These are phyloP conservation scores for Onthophagus sagittarius DNA, from an alignment of 2,888 invertebrate species.

Conservation along the genomic window DNA sequence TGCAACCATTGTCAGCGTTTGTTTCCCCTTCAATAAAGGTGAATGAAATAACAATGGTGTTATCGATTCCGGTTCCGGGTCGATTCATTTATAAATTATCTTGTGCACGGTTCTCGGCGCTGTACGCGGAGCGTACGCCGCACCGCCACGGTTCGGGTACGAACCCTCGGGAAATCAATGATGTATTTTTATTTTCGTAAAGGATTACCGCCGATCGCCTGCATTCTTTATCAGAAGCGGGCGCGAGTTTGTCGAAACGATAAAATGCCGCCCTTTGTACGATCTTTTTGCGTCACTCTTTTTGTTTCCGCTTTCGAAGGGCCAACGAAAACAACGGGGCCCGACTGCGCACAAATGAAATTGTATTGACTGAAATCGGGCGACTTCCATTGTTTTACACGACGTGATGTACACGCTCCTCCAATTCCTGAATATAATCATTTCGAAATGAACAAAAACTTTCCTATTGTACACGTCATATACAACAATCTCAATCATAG, in stretches of 20 bases:
- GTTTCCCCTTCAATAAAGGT: constrained; percentile 34
- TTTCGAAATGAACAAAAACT: not conserved
- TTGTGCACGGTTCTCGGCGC: not conserved
- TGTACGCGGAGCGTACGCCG: not conserved
- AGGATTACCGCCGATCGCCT: not conserved
- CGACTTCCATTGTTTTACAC: not conserved
- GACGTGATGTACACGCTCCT: not conserved
- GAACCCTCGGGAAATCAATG: constrained; percentile 2
- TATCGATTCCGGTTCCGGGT: constrained; percentile 27
- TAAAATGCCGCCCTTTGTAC: not conserved
- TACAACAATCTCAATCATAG: too few species aligned
- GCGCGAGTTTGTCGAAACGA: not conserved
- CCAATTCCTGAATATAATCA: not conserved
- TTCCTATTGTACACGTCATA: not conserved
- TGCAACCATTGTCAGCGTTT: constrained; percentile 35
- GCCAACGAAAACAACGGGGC: not conserved
- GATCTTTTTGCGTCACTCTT: not conserved
- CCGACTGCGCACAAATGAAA: not conserved
- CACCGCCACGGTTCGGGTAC: not conserved
- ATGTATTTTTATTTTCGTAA: constrained; percentile 10
- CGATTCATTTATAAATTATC: constrained; percentile 14
- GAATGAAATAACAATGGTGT: constrained; percentile 35
- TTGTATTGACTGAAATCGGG: not conserved
- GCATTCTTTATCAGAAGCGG: constrained; percentile 6
- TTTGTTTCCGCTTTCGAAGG: not conserved